A percentile compares a stretch with the other conserved stretches of the same genome.
These are phyloP conservation scores for Vombatus ursinus DNA, from an alignment of 2,113 vertebrate genomes.

Conservation along the genomic window DNA sequence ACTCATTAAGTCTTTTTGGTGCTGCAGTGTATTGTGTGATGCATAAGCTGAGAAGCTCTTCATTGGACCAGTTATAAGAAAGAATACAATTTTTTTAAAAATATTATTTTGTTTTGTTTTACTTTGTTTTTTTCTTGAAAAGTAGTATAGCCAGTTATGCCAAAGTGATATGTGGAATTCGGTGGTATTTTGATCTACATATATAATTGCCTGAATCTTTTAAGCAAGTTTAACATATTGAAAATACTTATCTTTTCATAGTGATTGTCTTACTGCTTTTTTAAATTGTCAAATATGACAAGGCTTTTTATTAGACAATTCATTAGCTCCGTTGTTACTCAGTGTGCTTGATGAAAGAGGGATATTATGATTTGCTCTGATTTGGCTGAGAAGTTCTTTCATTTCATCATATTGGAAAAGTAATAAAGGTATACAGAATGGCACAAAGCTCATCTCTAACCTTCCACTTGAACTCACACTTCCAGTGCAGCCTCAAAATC, in stretches of 20 bases:
- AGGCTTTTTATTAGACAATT: background rate
- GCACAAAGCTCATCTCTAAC: background rate
- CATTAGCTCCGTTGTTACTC: background rate
- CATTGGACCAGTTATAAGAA: background rate
- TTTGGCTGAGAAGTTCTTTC: background rate
- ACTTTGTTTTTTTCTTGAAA: too few relatives aligned
- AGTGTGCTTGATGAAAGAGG: background rate
- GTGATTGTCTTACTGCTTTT: background rate
- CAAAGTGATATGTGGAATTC: accelerated
- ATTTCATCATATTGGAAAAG: background rate
- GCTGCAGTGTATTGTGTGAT: background rate
- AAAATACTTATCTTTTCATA: background rate
- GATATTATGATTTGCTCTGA: background rate
- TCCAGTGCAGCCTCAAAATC: background rate
- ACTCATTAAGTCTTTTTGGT: background rate
- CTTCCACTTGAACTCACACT: background rate
- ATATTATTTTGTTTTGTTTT: background rate
- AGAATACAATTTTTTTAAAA: background rate
- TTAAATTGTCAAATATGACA: background rate
- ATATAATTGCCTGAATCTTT: background rate
- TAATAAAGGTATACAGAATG: background rate
- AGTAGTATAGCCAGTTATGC: accelerated
- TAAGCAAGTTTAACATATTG: background rate
- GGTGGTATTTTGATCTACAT: background rate
- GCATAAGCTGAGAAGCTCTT: background rate